Base-by-base conservation (phyloP, 2,797 vertebrate species). In the Myripristis murdjan region DNA sequence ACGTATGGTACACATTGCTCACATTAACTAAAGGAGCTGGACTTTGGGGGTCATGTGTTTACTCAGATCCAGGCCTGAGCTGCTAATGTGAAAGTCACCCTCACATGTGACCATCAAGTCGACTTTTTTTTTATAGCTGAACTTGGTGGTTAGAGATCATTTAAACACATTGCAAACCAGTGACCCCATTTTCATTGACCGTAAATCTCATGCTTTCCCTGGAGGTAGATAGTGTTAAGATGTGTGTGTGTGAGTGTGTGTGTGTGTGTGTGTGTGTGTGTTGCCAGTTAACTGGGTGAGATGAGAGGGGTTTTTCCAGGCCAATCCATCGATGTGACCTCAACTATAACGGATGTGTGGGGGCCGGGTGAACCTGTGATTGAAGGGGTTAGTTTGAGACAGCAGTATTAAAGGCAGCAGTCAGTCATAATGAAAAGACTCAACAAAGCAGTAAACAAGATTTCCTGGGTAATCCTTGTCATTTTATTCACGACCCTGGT, bases 341-440 rank as follows among this genome's bases (percentile, higher is more conserved):
- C 14, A 59, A 22, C 18, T 69, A 20, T 64, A 35, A 77, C 67
- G 59, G 53, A 66, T 74, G 35, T 41, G 15, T 7, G 16, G 26
- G 4, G 28, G 15, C 12, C 47, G 8, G 16, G 28, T 2, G 9
- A 18, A 8, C 9, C 63, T 39, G 35, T 61, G 56, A 77, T 64
- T 74, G 64, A 81, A 60, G 54, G 46, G 46, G 35, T 59, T 46
- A 35, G 15, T 62, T 64, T n/a, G 31, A 70, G 37, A 23, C 57
- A 66, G 28, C 6, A 15, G 11, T 56, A 59, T 68, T 41, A n/a
- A n/a, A n/a, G n/a, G n/a, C n/a, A n/a, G n/a, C n/a, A n/a, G n/a
- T 82, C 70, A 54, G 71, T 64, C 54, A 56, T 61, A 20, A 66
- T 53, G 41, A 59, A 79, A 75, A 9, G n/a, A n/a, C n/a, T n/a